Evolutionary conservation across 2,113 vertebrate species (phyloP).

Genomic region (Ptilonorhynchus violaceus): DNA sequence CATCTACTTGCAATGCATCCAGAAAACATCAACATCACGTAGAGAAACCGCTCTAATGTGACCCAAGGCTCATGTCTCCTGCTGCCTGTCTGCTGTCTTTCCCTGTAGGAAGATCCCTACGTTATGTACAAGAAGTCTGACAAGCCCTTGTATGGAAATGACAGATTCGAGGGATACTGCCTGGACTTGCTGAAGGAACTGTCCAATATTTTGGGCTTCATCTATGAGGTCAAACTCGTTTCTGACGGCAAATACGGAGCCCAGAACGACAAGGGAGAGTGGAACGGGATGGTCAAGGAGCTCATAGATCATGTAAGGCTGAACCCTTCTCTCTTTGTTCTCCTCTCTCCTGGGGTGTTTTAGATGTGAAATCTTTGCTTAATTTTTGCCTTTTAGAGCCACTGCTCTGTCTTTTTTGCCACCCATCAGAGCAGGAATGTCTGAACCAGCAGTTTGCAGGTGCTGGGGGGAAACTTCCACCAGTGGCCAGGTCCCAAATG

Average conservation of each 20-base stretch:
- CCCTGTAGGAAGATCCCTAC: slow-evolving; percentile 91
- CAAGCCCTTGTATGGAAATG: slow-evolving; percentile 94
- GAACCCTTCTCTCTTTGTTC: neutral
- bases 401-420: neutral
- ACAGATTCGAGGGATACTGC: slow-evolving; percentile 97
- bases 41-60: neutral
- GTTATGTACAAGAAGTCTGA: slow-evolving; percentile 99
- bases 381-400: neutral
- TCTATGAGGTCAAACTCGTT: slow-evolving; percentile 94
- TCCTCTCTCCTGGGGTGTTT: neutral
- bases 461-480: neutral
- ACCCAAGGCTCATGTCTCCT: neutral
- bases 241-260: slow-evolving; percentile 98
- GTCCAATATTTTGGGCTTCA: slow-evolving; percentile 94
- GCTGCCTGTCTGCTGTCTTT: neutral
- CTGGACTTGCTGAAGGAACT: slow-evolving; percentile 95
- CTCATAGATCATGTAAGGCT: slow-evolving; percentile 95
- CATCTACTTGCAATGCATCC: neutral
- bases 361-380: neutral
- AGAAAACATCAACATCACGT: neutral
- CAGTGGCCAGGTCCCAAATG: neutral
- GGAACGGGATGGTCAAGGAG: slow-evolving; percentile 98
- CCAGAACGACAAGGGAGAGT: slow-evolving; percentile 96
- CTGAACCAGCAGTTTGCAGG: neutral
- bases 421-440: neutral